phyloP scores from a whole-genome alignment of 2,113 vertebrate genomes.

The Spermophilus dauricus region DNA sequence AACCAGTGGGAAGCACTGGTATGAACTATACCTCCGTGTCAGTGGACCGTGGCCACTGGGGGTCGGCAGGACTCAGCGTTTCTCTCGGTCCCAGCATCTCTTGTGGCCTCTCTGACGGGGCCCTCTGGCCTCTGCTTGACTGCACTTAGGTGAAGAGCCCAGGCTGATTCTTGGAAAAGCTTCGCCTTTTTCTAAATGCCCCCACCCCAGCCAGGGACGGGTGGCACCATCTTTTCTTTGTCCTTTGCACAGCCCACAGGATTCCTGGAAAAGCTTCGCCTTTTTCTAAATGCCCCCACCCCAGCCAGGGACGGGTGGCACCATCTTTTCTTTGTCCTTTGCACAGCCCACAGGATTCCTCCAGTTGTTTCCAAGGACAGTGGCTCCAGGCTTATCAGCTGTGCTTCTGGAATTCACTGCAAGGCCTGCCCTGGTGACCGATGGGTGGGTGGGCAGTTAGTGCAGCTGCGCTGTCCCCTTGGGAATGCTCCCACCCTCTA shows the following conservation, averaged over 20 bases:
- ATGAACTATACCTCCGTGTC: rapidly evolving
- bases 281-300: not conserved
- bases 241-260: not conserved
- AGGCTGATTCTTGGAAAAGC: not conserved
- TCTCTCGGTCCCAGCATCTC: not conserved
- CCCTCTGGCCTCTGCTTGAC: not conserved
- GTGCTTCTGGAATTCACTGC: not conserved
- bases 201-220: not conserved
- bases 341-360: not conserved
- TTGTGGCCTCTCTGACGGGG: not conserved
- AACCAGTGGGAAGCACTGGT: rapidly evolving
- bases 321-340: not conserved
- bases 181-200: rapidly evolving
- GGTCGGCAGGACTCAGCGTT: not conserved
- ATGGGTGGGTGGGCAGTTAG: not conserved
- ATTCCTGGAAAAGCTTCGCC: not conserved
- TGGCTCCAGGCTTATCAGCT: not conserved
- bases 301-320: not conserved
- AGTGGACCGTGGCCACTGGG: rapidly evolving
- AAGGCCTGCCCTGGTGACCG: not conserved
- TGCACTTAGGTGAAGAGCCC: rapidly evolving
- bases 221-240: not conserved
- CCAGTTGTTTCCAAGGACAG: not conserved
- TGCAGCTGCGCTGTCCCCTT: not conserved
- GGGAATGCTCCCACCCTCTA: not conserved